phyloP scores from a whole-genome alignment of 2,888 invertebrate genomes.

The Epinotia brunnichana region DNA sequence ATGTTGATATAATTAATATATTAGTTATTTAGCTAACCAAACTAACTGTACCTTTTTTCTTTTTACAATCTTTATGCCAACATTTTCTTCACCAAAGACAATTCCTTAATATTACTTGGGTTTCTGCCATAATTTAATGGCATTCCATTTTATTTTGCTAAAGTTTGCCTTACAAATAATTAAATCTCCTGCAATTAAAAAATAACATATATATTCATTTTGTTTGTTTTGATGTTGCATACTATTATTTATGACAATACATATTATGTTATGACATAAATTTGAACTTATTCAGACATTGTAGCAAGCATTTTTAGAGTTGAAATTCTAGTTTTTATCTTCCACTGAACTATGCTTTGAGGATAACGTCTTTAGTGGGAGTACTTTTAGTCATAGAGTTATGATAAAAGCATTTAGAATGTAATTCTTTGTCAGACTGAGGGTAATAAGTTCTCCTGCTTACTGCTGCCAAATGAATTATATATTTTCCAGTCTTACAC shows the following conservation, averaged over 20 bases:
- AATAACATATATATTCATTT: not conserved
- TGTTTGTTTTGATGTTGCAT: not conserved
- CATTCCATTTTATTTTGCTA: conserved; percentile 25
- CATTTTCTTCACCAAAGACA: conserved; percentile 73
- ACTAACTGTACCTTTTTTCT: conserved; percentile 50
- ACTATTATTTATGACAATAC: not conserved
- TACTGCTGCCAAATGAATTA: conserved; percentile 68
- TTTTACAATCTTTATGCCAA: conserved; percentile 45
- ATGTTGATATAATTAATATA: conserved; percentile 72
- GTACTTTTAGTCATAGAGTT: conserved; percentile 22
- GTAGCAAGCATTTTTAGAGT: not conserved
- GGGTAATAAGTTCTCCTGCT: conserved; percentile 55
- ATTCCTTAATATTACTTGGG: conserved; percentile 45
- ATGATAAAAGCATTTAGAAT: conserved; percentile 32
- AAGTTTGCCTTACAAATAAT: conserved; percentile 18
- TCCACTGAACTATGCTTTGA: conserved; percentile 26
- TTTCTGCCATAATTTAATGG: conserved; percentile 43
- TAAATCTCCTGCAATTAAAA: conserved; percentile 5
- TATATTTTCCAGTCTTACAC: conserved; percentile 63
- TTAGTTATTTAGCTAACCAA: conserved; percentile 61
- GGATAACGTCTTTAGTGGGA: conserved; percentile 16
- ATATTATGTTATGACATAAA: not conserved
- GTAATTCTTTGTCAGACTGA: conserved; percentile 54
- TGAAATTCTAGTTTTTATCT: not conserved
- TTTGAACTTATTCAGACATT: not conserved